Percentiles rank a stretch among this genome's conserved stretches.
phyloP scores from a whole-genome alignment of 2,888 invertebrate species.

The Mactromeris polynyma region DNA sequence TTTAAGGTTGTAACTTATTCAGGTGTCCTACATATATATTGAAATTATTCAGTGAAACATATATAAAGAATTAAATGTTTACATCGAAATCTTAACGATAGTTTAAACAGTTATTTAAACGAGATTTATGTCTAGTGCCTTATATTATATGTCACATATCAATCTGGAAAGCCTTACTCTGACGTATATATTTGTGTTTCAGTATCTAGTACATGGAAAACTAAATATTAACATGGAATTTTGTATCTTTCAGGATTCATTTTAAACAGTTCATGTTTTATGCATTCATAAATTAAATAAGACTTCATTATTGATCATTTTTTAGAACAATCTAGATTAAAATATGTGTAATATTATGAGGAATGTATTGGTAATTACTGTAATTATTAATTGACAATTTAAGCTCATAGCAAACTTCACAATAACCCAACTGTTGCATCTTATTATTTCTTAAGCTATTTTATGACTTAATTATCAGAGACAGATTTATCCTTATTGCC shows the following conservation, averaged over 20 bases:
- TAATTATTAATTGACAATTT: too few species aligned
- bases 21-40: too few species aligned
- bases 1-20: not conserved
- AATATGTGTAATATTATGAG: too few species aligned
- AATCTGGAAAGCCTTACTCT: not conserved
- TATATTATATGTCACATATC: conserved; percentile 5
- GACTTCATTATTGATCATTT: not conserved
- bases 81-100: not conserved
- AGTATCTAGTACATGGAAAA: not conserved
- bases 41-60: too few species aligned
- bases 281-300: not conserved
- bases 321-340: not conserved
- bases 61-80: not conserved
- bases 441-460: too few species aligned
- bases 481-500: too few species aligned
- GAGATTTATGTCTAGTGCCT: not conserved
- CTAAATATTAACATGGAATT: not conserved
- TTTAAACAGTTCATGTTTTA: not conserved
- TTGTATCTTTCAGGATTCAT: not conserved
- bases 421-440: too few species aligned
- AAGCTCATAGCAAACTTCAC: too few species aligned
- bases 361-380: too few species aligned
- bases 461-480: too few species aligned
- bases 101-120: not conserved
- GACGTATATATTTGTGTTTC: not conserved